Conservation (phyloP, 1,140 invertebrate genomes). For the Rhysida immarginata region DNA sequence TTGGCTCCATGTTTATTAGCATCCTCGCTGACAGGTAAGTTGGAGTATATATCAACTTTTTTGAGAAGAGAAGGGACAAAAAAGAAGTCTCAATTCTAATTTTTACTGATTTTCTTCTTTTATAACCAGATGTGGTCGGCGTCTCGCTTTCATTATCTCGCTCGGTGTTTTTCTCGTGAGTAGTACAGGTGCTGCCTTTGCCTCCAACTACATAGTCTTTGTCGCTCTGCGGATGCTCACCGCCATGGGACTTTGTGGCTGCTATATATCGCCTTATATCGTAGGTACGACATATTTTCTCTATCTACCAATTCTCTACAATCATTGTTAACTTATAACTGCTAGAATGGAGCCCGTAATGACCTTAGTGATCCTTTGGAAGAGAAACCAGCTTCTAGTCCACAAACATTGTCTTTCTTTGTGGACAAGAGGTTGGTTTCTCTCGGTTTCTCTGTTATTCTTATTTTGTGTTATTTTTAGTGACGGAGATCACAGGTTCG, state of each 20-base stretch:
- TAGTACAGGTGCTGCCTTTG: not conserved
- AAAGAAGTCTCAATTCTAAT: too few species aligned
- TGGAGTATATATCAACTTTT: too few species aligned
- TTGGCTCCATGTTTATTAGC: slow-evolving; percentile 13
- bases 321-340: too few species aligned
- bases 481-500: not conserved
- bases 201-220: not conserved
- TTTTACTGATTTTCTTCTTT: too few species aligned
- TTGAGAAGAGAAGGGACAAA: too few species aligned
- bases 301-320: too few species aligned
- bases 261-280: not conserved
- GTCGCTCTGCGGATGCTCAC: not conserved
- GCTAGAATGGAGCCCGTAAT: too few species aligned
- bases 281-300: too few species aligned
- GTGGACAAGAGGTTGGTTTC: not conserved
- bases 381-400: too few species aligned
- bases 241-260: not conserved
- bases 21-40: slow-evolving; percentile 14
- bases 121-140: not conserved
- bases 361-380: too few species aligned
- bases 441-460: not conserved
- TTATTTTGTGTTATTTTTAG: not conserved
- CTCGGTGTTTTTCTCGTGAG: not conserved
- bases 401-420: too few species aligned
- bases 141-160: not conserved